Evolutionary conservation across 2,888 invertebrate genomes (phyloP).

Genomic region (Tridacna gigas): DNA sequence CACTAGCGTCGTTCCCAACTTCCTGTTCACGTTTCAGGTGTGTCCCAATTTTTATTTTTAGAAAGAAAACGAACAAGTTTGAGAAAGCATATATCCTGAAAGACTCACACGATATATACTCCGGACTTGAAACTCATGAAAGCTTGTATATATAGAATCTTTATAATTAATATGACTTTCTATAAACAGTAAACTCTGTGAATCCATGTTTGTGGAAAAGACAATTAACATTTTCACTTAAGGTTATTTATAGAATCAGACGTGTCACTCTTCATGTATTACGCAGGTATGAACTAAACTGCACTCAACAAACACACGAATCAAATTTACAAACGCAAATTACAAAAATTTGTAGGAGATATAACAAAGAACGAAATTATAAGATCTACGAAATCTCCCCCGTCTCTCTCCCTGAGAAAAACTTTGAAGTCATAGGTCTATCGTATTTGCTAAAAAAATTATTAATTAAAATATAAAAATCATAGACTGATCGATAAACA

Average conservation of each 20-base stretch:
- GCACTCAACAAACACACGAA: neutral
- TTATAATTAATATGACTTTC: neutral
- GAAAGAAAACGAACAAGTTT: neutral
- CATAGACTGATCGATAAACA: neutral
- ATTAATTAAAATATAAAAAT: neutral
- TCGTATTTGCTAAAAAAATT: no score
- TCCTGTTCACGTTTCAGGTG: slow-evolving; percentile 47
- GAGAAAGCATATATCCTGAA: no score
- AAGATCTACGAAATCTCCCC: no score
- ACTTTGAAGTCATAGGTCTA: neutral
- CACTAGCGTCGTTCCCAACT: slow-evolving; percentile 40
- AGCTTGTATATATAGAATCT: neutral
- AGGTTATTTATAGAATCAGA: slow-evolving; percentile 16
- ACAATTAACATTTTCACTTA: neutral
- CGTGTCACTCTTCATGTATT: slow-evolving; percentile 19
- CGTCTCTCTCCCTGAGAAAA: neutral
- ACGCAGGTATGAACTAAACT: neutral
- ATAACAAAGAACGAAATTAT: no score
- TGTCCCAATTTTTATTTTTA: slow-evolving; percentile 40
- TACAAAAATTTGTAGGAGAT: neutral
- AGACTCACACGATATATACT: no score
- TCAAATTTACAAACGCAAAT: neutral
- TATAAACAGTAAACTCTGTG: no score
- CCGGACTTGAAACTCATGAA: neutral
- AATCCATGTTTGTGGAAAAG: neutral